Evolutionary conservation across 2,797 vertebrate genomes (phyloP).

Genomic region (Peromyscus eremicus): DNA sequence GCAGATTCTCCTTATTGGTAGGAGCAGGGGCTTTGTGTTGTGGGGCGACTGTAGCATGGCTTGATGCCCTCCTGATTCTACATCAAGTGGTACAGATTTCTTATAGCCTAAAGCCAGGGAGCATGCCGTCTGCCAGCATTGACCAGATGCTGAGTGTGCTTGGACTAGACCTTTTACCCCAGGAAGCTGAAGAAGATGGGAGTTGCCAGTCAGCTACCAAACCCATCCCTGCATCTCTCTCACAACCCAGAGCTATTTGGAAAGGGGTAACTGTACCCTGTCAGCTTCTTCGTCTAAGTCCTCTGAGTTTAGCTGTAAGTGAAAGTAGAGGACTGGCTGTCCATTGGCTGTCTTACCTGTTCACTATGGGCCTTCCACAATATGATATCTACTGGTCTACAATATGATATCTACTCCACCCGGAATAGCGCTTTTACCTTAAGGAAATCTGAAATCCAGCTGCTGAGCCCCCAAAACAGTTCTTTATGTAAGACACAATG

Average conservation of each 20-base stretch:
- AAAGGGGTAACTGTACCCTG: not conserved
- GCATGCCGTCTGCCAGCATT: slow-evolving; percentile 21
- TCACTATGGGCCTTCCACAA: slow-evolving; percentile 20
- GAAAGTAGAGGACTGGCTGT: not conserved
- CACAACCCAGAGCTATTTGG: not conserved
- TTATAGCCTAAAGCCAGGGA: slow-evolving; percentile 4
- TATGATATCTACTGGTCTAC: slow-evolving; percentile 11
- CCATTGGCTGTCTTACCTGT: not conserved
- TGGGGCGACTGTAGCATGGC: not conserved
- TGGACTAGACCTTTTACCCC: not conserved
- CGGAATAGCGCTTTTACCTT: slow-evolving; percentile 24
- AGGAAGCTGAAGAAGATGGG: slow-evolving; percentile 34
- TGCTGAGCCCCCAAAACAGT: not conserved
- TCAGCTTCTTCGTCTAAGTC: not conserved
- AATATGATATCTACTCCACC: not conserved
- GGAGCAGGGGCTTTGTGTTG: not conserved
- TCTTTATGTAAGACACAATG: not conserved
- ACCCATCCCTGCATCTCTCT: slow-evolving; percentile 4
- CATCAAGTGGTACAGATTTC: not conserved
- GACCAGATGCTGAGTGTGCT: slow-evolving; percentile 1
- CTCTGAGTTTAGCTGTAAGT: slow-evolving; percentile 26
- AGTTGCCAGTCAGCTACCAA: slow-evolving; percentile 6
- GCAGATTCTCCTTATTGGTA: not conserved
- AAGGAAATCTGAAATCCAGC: not conserved
- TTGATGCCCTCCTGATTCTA: not conserved